These are phyloP conservation scores for Laterallus jamaicensis DNA, from an alignment of 2,113 vertebrate species.

Conservation along the genomic window DNA sequence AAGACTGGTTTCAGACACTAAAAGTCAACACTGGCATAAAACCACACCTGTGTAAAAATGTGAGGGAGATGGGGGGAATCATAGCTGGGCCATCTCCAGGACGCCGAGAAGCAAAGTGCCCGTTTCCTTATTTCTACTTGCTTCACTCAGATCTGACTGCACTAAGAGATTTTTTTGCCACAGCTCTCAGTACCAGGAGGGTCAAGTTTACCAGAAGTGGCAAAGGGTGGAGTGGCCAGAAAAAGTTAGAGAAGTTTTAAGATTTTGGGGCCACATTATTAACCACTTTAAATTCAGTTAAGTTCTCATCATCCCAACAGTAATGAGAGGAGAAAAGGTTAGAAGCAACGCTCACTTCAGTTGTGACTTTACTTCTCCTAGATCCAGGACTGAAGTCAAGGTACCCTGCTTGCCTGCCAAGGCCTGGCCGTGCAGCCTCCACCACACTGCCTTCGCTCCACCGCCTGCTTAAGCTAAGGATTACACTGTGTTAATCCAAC, in stretches of 20 bases:
- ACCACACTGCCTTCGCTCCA: not conserved
- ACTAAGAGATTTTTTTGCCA: not conserved
- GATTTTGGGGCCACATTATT: not conserved
- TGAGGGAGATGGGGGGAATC: not conserved
- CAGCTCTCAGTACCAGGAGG: not conserved
- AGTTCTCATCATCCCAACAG: not conserved
- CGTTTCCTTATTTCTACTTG: not conserved
- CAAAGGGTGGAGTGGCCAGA: not conserved
- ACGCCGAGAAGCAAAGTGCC: not conserved
- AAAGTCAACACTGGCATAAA: not conserved
- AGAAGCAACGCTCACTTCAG: not conserved
- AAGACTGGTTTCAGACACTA: not conserved
- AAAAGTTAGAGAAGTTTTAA: not conserved
- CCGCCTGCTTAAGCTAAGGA: not conserved
- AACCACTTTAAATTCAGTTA: not conserved
- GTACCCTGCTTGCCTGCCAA: not conserved
- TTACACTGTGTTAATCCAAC: not conserved
- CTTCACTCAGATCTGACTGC: not conserved
- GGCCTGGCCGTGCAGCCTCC: not conserved
- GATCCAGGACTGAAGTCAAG: not conserved
- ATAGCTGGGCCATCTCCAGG: not conserved
- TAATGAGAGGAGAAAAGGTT: not conserved
- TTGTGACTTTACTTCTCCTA: not conserved
- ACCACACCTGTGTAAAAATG: not conserved
- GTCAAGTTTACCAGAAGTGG: not conserved